Evolutionary conservation across 2,888 invertebrate genomes (phyloP).

Genomic region (Cheilosia impressa): DNA sequence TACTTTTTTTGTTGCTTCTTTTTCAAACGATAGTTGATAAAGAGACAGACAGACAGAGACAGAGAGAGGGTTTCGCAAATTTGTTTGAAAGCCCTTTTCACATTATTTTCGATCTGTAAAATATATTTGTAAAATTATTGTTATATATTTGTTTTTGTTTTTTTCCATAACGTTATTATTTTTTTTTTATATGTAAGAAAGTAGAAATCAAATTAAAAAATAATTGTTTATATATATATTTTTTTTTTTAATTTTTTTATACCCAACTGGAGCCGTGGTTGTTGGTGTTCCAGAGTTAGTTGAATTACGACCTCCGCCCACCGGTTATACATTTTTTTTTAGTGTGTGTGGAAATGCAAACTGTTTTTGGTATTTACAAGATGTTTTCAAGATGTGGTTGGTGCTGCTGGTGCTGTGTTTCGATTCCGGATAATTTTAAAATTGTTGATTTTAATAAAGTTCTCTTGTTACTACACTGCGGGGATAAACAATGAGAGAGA

Average conservation of each 20-base stretch:
- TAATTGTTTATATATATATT: conserved; percentile 18
- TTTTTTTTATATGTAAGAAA: conserved; percentile 52
- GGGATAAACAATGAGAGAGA: conserved; percentile 50
- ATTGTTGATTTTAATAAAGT: conserved; percentile 69
- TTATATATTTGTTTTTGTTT: conserved; percentile 12
- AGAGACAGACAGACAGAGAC: conserved; percentile 19
- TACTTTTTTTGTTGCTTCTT: conserved; percentile 21
- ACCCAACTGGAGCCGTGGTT: conserved; percentile 43
- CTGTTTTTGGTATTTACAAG: conserved; percentile 57
- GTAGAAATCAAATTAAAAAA: conserved; percentile 59
- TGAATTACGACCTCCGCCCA: too few relatives aligned
- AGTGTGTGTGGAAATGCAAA: conserved; percentile 47
- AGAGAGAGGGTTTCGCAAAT: conserved; percentile 8
- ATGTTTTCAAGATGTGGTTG: conserved; percentile 46
- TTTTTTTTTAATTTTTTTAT: conserved; percentile 23
- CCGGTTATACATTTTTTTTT: not conserved
- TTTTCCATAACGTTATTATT: conserved; percentile 23
- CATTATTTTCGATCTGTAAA: conserved; percentile 61
- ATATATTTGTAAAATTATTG: conserved; percentile 47
- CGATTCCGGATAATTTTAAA: conserved; percentile 69
- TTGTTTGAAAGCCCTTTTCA: conserved; percentile 34
- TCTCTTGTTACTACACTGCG: conserved; percentile 72
- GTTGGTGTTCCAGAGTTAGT: conserved; percentile 17
- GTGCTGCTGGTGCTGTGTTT: conserved; percentile 41
- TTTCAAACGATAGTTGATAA: conserved; percentile 33